A percentile compares a stretch with the other conserved stretches of the same genome.
Evolutionary conservation across 2,888 invertebrate species (phyloP).

Genomic region (Amphipoea oculea): DNA sequence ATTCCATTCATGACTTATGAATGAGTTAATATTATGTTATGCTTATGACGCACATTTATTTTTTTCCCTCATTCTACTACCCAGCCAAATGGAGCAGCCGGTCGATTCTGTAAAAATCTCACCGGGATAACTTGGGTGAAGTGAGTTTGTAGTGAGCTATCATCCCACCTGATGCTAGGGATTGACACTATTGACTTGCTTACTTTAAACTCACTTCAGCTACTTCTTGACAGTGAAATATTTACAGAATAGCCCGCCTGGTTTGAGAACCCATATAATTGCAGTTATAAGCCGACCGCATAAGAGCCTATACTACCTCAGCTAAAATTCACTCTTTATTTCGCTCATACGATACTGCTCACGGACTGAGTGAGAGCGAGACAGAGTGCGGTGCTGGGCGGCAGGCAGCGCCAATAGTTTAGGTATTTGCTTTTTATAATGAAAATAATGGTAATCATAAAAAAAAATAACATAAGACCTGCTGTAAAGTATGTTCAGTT

Average conservation of each 20-base stretch:
- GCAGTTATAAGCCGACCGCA: too few species aligned
- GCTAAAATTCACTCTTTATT: too few species aligned
- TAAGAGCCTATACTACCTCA: too few species aligned
- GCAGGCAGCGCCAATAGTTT: too few species aligned
- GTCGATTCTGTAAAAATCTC: background rate
- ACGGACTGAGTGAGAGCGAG: too few species aligned
- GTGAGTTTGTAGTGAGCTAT: background rate
- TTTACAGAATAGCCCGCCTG: background rate
- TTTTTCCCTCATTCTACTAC: background rate
- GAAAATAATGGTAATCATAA: too few species aligned
- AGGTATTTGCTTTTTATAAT: too few species aligned
- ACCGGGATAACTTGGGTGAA: background rate
- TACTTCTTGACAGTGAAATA: too few species aligned
- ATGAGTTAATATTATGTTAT: background rate
- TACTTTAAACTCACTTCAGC: background rate
- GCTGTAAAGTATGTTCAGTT: too few species aligned
- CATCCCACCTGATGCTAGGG: background rate
- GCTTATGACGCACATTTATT: background rate
- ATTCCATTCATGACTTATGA: constrained; percentile 16
- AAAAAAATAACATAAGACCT: too few species aligned
- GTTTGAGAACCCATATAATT: background rate
- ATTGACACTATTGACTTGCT: background rate
- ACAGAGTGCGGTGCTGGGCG: too few species aligned
- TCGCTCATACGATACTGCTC: too few species aligned
- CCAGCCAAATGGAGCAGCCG: background rate